Percentiles rank a stretch among this genome's conserved stretches.
These are phyloP conservation scores for Psylliodes chrysocephalus DNA, from an alignment of 2,888 invertebrate genomes.

Conservation along the genomic window DNA sequence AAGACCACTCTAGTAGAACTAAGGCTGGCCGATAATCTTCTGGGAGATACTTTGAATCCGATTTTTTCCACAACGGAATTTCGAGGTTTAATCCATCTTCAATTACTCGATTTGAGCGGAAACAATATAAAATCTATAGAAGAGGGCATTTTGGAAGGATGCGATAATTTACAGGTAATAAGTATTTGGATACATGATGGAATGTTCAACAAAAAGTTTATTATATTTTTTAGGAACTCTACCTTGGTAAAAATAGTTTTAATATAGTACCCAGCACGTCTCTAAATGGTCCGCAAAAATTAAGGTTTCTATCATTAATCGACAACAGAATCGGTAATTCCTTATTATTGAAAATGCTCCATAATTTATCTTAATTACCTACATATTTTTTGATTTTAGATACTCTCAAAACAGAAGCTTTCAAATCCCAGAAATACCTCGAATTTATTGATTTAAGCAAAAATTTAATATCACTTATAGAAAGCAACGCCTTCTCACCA, in stretches of 20 bases:
- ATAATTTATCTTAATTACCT: no score
- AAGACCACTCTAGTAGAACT: constrained; percentile 76
- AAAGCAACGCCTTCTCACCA: constrained; percentile 79
- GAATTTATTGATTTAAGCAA: constrained; percentile 82
- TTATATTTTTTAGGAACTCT: constrained; percentile 72
- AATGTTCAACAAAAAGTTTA: no score
- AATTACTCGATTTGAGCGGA: constrained; percentile 80
- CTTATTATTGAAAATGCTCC: no score
- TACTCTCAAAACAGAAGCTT: constrained; percentile 72
- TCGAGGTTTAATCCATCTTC: constrained; percentile 77
- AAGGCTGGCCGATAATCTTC: constrained; percentile 80
- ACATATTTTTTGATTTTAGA: no score
- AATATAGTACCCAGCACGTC: constrained; percentile 80
- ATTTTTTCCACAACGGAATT: constrained; percentile 90
- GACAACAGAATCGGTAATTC: constrained; percentile 88
- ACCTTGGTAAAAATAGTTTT: constrained; percentile 84
- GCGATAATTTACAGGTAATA: constrained; percentile 76
- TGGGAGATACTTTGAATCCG: constrained; percentile 90
- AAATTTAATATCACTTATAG: constrained; percentile 80
- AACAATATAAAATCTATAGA: constrained; percentile 86
- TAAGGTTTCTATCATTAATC: constrained; percentile 78
- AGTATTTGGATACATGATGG: no score
- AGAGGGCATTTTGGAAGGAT: constrained; percentile 87
- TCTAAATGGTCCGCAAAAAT: constrained; percentile 80
- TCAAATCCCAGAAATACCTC: constrained; percentile 75